Conservation (phyloP, 2,113 vertebrate species). For the Notarius quadriscutis region DNA sequence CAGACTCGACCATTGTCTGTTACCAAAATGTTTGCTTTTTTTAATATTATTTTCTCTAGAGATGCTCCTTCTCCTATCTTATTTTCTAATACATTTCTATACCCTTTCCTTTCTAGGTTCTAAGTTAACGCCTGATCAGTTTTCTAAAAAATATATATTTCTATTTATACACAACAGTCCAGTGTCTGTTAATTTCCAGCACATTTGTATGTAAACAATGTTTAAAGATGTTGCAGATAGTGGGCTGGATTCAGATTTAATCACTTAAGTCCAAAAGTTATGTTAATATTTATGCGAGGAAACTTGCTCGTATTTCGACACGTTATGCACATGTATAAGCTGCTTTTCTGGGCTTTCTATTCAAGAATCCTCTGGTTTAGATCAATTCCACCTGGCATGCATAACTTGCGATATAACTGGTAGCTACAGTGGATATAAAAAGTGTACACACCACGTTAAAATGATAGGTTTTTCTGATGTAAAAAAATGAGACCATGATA, state of each 20-base stretch:
- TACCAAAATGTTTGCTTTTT: background rate
- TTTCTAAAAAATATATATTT: constrained; percentile 44
- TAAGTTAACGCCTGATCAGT: constrained; percentile 18
- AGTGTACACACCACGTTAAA: too few relatives aligned
- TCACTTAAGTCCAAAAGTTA: background rate
- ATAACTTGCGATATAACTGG: background rate
- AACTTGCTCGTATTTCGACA: background rate
- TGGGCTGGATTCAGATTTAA: background rate
- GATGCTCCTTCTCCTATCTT: background rate
- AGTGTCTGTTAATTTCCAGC: constrained; percentile 24
- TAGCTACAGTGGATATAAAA: background rate
- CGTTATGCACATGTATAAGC: background rate
- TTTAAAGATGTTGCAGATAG: background rate
- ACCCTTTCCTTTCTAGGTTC: constrained; percentile 1
- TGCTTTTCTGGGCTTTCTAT: background rate
- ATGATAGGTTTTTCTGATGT: too few relatives aligned
- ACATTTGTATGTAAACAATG: background rate
- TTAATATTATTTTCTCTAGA: background rate
- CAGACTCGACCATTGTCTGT: background rate
- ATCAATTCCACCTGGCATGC: background rate
- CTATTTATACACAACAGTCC: constrained; percentile 23
- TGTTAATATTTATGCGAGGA: background rate
- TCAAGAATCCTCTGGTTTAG: background rate
- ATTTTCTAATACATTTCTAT: constrained; percentile 9
- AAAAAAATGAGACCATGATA: too few relatives aligned